phyloP scores from a whole-genome alignment of 2,888 invertebrate species.

The Cremastinae sp. region DNA sequence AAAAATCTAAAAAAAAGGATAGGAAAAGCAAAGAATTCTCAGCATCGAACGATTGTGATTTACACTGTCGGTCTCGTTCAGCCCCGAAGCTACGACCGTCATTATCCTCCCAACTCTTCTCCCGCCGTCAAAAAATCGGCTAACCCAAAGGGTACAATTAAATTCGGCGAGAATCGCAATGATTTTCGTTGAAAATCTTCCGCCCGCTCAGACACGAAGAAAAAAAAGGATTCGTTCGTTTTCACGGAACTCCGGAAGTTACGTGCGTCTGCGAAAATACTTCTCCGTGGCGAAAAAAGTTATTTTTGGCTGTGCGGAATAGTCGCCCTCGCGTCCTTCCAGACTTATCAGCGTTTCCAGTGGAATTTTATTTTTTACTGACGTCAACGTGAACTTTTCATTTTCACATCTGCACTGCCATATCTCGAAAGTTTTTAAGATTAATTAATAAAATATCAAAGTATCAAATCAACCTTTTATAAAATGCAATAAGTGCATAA shows the following conservation, averaged over 20 bases:
- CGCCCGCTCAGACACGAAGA: slow-evolving; percentile 20
- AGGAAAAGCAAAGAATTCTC: slow-evolving; percentile 42
- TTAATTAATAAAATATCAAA: no score
- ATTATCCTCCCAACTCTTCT: slow-evolving; percentile 48
- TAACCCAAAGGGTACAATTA: slow-evolving; percentile 57
- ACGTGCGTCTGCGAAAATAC: slow-evolving; percentile 2
- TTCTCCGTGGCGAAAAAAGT: background rate
- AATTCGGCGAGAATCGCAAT: slow-evolving; percentile 37
- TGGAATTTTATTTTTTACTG: no score
- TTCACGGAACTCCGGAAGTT: slow-evolving; percentile 26
- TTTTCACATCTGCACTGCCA: no score
- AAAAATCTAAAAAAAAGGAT: slow-evolving; percentile 16
- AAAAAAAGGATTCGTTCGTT: slow-evolving; percentile 17
- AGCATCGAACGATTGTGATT: slow-evolving; percentile 51
- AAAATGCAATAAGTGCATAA: no score
- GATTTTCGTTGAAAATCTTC: slow-evolving; percentile 46
- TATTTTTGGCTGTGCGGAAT: background rate
- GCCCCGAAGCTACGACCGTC: slow-evolving; percentile 49
- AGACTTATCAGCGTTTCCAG: no score
- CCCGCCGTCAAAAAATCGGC: slow-evolving; percentile 21
- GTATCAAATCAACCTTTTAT: no score
- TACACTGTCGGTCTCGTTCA: slow-evolving; percentile 46
- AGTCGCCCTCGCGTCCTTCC: no score
- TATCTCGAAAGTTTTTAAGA: no score
- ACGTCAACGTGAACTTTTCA: no score